Conservation (phyloP, 2,888 invertebrate species). For the Parnassius smintheus region DNA sequence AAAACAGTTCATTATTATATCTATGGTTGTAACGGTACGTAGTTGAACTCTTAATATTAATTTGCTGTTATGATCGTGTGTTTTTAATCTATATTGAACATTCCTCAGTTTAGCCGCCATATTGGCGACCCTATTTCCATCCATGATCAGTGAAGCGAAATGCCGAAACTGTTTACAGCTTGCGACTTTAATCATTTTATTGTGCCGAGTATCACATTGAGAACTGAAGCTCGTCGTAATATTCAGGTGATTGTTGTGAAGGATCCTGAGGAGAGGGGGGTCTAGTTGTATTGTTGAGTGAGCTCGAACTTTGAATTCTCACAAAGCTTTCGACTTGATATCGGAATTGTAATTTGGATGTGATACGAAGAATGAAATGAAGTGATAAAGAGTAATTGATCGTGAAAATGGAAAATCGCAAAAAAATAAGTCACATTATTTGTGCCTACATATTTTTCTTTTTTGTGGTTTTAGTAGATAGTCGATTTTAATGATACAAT, state of each 20-base stretch:
- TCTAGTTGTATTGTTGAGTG: constrained; percentile 1
- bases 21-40: too few species aligned
- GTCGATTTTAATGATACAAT: too few species aligned
- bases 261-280: too few species aligned
- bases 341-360: constrained; percentile 1
- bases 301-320: constrained; percentile 7
- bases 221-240: background rate
- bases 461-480: too few species aligned
- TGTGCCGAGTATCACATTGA: background rate
- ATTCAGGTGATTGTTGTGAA: constrained; percentile 4
- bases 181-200: constrained; percentile 10
- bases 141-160: background rate
- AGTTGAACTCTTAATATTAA: too few species aligned
- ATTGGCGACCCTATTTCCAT: background rate
- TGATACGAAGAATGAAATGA: background rate
- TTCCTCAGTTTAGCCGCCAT: background rate
- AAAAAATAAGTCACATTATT: background rate
- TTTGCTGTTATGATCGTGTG: background rate
- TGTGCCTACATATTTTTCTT: too few species aligned
- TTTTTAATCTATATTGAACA: background rate
- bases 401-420: background rate
- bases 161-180: constrained; percentile 2
- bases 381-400: constrained; percentile 5
- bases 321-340: background rate
- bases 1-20: too few species aligned